Percentiles rank a stretch among this genome's conserved stretches.
Conservation (phyloP, 2,113 vertebrate genomes). For the Dissostichus mawsoni region DNA sequence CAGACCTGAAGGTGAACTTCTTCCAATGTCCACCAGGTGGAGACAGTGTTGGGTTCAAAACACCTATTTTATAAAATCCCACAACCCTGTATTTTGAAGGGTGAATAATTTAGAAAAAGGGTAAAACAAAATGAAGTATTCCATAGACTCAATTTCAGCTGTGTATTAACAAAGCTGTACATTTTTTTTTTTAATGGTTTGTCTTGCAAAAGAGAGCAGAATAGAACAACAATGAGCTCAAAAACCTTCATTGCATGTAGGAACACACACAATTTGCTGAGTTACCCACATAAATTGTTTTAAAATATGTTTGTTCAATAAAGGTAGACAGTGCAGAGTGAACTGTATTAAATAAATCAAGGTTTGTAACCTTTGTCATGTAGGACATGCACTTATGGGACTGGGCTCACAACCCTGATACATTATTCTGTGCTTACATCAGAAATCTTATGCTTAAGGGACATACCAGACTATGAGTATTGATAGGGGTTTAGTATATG, state of each 20-base stretch:
- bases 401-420: not conserved
- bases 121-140: not conserved
- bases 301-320: not conserved
- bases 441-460: not conserved
- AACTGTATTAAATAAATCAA: not conserved
- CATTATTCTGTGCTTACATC: not conserved
- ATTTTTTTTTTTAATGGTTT: too few relatives aligned
- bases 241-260: not conserved
- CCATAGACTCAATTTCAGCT: not conserved
- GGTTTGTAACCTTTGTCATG: not conserved
- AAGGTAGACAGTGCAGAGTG: not conserved
- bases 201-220: not conserved
- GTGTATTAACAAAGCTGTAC: not conserved
- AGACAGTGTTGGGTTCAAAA: conserved; percentile 60
- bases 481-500: not conserved
- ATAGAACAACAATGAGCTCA: not conserved
- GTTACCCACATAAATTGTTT: not conserved
- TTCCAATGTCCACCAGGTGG: conserved; percentile 52
- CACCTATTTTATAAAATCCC: not conserved
- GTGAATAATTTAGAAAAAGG: not conserved
- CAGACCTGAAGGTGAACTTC: conserved; percentile 48
- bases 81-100: conserved; percentile 4
- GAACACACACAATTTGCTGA: not conserved
- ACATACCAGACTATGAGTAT: not conserved
- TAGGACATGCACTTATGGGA: not conserved